Base-by-base conservation (phyloP, 30 jellyfish, hydroid and myxozoan species). In the Catostylus mosaicus region DNA sequence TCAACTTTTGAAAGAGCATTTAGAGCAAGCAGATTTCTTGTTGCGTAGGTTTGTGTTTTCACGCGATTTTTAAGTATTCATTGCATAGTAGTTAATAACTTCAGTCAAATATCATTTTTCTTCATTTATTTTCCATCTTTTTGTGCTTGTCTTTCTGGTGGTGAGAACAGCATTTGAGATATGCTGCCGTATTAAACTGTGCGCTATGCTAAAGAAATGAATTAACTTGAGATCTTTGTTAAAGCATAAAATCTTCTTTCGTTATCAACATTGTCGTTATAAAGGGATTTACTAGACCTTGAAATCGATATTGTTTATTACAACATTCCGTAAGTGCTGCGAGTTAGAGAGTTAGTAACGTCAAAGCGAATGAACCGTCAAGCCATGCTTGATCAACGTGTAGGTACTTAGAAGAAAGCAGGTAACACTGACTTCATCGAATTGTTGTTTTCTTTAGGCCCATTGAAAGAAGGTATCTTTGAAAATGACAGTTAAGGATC, bases 401-500 rank as follows among this genome's bases (percentile, higher is more conserved):
- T 68, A 30, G 31, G 16, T 23, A 3, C 80, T 33, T 37, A 24
- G 37, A 23, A 52, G 71, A 33, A 34, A 40, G 82, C 89, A 64
- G 89, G 89, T 78, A 78, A 5, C 36, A 26, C 51, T 43, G 37
- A 33, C 14, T 68, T 68, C 40, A 37, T 59, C 36, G 2, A 4
- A 1, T 22, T 26, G 22, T 78, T 51, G 52, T 35, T 75, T 54
- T 52, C 14, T 60, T 34, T 77, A 45, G 77, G 69, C 69, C 77
- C 14, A 33, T 18, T 36, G 77, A 36, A 65, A 19, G 57, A 1
- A 36, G 57, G 60, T 16, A 16, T 32, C 10, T 33, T 65, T 60
- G 5, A 62, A 82, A 36, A 82, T 82, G 92, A 82, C 92, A 1
- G 92, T 82, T 19, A 82, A 82, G 37, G 69, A 68, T 22, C 48